Evolutionary conservation across 1,140 invertebrate species (phyloP), one percentile per base, ranked within the genome.

Genomic region (Brachionus sp.): DNA sequence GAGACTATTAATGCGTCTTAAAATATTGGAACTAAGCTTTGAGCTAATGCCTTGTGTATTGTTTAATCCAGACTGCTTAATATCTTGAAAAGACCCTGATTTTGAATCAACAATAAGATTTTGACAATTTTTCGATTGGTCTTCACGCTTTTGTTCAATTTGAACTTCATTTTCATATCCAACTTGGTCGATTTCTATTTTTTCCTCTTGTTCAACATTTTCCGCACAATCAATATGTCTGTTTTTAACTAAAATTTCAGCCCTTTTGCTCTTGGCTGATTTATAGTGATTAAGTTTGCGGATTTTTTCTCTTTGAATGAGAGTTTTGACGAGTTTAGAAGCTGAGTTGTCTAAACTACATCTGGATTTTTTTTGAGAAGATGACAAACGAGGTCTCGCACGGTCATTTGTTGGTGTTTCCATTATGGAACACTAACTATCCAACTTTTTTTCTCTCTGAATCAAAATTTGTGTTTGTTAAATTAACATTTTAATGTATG

Each of bases 391-490:
- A 13, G 39, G 42, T 46, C 19, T 44, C 19, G 19, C 2, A 16
- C 70, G 70, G 13, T 75, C 42, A 46, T 46, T 75, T 0, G 70
- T 75, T 5, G 70, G 70, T 25, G 70, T 75, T 75, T 75, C 70
- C 70, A 75, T 75, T 10, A 16, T 25, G 39, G 25, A 66, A 66
- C 25, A 33, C 25, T 33, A 37, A 66, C 25, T 33, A 13, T 33
- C 3, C 13, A 66, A n/a, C 29, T n/a, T 35, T 46, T 46, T 46
- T 33, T 66, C 33, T 66, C 16, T 66, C 64, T 33, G 23, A 23
- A 64, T 23, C 3, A 0, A 66, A 66, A n/a, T 33, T 37, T n/a
- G 23, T 33, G 13, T 33, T 33, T 33, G 25, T 66, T 33, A 23
- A 6, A 66, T 13, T 12, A 66, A 66, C 9, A 35, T 33, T 66